These are phyloP conservation scores for Axis porcinus DNA, from an alignment of 2,113 vertebrate genomes.

Conservation along the genomic window DNA sequence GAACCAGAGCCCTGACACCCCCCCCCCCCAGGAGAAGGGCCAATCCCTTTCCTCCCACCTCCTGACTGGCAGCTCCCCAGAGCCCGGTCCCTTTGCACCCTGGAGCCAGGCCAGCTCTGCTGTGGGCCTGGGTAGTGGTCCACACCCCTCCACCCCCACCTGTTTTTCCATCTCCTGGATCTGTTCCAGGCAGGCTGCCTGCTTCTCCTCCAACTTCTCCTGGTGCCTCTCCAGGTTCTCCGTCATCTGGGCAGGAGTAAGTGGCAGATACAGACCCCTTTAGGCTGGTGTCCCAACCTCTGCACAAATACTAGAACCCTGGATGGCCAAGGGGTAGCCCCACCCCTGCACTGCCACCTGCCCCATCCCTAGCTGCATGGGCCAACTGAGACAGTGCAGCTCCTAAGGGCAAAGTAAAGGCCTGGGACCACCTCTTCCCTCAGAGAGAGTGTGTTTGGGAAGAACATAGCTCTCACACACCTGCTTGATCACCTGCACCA, in stretches of 20 bases:
- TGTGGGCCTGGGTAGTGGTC: not conserved
- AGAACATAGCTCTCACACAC: conserved; percentile 68
- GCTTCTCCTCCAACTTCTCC: conserved; percentile 89
- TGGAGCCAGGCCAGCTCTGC: not conserved
- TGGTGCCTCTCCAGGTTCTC: conserved; percentile 82
- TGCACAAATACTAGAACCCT: not conserved
- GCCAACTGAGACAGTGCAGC: not conserved
- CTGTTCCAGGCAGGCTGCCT: conserved; percentile 85
- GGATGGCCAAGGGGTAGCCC: not conserved
- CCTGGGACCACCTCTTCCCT: not conserved
- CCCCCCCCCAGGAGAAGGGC: not conserved
- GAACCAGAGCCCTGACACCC: not conserved
- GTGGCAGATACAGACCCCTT: not conserved
- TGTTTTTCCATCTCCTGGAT: conserved; percentile 88
- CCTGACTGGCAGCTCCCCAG: not conserved
- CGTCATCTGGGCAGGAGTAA: conserved; percentile 78
- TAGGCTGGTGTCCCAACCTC: not conserved
- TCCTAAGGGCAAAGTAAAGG: not conserved
- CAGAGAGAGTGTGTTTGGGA: not conserved
- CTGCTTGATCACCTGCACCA: conserved; percentile 81
- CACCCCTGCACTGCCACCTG: not conserved
- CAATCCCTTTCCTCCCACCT: not conserved
- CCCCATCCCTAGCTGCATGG: not conserved
- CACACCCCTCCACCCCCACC: conserved; percentile 76
- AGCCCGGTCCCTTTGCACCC: not conserved